Conservation (phyloP, 2,113 vertebrate species). For the Lepus europaeus region DNA sequence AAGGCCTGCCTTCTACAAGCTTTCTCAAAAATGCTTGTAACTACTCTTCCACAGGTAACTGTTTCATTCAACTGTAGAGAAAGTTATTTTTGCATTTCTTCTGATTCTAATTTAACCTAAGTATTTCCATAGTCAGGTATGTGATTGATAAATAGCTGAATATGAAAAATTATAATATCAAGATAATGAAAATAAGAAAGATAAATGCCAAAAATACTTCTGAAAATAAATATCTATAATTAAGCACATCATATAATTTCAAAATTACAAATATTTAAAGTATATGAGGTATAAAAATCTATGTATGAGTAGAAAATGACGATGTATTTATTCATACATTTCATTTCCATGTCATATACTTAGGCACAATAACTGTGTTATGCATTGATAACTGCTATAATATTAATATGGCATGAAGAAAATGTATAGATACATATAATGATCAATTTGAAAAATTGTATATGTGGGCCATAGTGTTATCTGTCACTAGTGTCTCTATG, state of each 20-base stretch:
- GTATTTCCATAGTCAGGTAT: background rate
- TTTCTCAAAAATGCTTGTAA: background rate
- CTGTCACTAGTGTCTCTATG: background rate
- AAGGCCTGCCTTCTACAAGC: too few species aligned
- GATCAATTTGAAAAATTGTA: conserved; percentile 32
- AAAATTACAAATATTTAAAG: background rate
- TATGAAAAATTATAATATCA: background rate
- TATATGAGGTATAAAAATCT: background rate
- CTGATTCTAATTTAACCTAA: background rate
- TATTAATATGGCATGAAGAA: background rate
- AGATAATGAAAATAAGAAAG: background rate
- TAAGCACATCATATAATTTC: background rate
- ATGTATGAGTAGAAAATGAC: background rate
- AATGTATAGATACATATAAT: background rate
- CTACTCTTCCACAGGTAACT: background rate
- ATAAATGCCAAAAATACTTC: background rate
- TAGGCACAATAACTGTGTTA: background rate
- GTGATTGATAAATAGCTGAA: background rate
- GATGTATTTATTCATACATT: background rate
- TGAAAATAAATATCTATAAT: conserved; percentile 13
- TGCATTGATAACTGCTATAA: background rate
- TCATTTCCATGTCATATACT: background rate
- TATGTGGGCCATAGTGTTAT: background rate
- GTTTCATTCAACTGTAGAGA: background rate
- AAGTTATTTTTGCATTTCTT: background rate